phyloP scores from a whole-genome alignment of 2,888 invertebrate genomes.

The Phytoseiulus persimilis region DNA sequence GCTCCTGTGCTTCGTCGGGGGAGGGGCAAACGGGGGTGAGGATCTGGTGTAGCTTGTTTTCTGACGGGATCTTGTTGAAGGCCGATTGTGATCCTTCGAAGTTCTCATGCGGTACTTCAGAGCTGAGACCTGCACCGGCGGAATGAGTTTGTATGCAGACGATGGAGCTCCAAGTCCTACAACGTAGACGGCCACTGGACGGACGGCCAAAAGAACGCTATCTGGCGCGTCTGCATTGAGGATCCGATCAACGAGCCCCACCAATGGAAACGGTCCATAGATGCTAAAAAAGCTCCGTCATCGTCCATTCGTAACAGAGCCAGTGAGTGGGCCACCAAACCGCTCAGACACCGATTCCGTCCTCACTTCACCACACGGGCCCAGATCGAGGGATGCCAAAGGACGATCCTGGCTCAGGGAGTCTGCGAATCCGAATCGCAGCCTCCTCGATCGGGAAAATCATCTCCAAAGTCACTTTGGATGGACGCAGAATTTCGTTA shows the following conservation, averaged over 20 bases:
- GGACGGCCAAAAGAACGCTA: neutral
- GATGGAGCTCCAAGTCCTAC: no score
- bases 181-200: neutral
- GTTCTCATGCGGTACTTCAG: no score
- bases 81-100: no score
- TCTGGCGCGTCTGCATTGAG: neutral
- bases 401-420: neutral
- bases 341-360: neutral
- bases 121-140: no score
- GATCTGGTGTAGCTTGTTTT: no score
- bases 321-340: neutral
- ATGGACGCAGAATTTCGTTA: no score
- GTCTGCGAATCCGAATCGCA: no score
- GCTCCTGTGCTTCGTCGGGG: neutral
- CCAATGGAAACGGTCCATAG: neutral
- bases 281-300: neutral
- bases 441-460: no score
- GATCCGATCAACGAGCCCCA: neutral
- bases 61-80: no score
- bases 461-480: no score
- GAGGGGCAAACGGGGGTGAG: no score
- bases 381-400: neutral
- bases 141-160: no score
- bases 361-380: neutral
- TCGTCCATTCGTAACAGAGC: neutral